A percentile compares a stretch with the other conserved stretches of the same genome.
phyloP scores from a whole-genome alignment of 2,113 vertebrate species.

The Urocitellus parryii region DNA sequence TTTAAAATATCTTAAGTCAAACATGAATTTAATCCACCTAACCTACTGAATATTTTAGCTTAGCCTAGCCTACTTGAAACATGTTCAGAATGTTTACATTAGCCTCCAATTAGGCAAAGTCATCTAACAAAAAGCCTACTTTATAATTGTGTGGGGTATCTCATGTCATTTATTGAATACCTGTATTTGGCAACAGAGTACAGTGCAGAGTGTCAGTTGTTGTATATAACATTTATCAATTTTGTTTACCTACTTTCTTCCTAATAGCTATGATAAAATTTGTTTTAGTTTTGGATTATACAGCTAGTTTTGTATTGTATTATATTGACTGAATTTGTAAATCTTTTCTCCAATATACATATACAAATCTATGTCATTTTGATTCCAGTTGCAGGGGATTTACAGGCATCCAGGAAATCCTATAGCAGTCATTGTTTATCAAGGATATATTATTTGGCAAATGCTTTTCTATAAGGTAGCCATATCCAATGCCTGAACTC shows the following conservation, averaged over 20 bases:
- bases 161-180: not conserved
- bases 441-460: not conserved
- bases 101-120: not conserved
- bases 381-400: not conserved
- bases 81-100: not conserved
- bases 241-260: constrained; percentile 24
- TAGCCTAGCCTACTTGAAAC: not conserved
- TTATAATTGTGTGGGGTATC: not conserved
- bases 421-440: not conserved
- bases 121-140: not conserved
- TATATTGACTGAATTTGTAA: constrained; percentile 30
- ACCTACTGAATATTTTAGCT: not conserved
- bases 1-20: not conserved
- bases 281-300: not conserved
- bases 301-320: not conserved
- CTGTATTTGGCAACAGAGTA: not conserved
- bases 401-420: not conserved
- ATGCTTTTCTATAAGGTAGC: constrained; percentile 11
- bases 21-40: not conserved
- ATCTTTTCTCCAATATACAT: not conserved
- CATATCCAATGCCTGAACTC: not conserved
- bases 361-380: not conserved
- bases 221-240: constrained; percentile 24
- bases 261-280: not conserved
- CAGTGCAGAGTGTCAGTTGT: not conserved